These are phyloP conservation scores for Autographa pulchrina DNA, from an alignment of 2,888 invertebrate genomes.

Conservation along the genomic window DNA sequence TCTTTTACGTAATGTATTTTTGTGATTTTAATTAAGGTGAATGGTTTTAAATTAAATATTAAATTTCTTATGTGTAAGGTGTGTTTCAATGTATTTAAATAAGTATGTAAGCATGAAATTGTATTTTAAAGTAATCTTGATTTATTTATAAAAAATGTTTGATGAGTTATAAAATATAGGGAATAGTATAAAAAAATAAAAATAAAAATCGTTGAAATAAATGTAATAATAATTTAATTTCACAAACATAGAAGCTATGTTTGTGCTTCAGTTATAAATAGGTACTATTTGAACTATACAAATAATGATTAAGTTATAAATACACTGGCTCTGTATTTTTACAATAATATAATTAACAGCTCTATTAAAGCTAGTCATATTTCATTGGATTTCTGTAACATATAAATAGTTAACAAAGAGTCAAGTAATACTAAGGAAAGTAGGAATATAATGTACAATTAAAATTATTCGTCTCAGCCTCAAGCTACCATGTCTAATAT, in stretches of 20 bases:
- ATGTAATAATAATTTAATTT: slow-evolving; percentile 88
- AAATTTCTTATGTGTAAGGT: too few relatives aligned
- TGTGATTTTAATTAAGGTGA: too few relatives aligned
- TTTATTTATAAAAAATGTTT: background rate
- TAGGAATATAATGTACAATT: slow-evolving; percentile 84
- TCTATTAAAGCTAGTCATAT: slow-evolving; percentile 86
- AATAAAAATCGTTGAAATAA: slow-evolving; percentile 65
- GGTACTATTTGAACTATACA: slow-evolving; percentile 87
- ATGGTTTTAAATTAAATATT: too few relatives aligned
- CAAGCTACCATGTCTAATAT: slow-evolving; percentile 64
- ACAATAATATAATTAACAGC: slow-evolving; percentile 87
- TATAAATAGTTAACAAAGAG: slow-evolving; percentile 89
- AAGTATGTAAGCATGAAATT: too few relatives aligned
- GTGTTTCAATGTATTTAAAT: too few relatives aligned
- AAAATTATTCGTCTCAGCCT: slow-evolving; percentile 75
- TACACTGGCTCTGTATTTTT: slow-evolving; percentile 88
- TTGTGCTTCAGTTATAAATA: slow-evolving; percentile 83
- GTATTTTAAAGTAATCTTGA: too few relatives aligned
- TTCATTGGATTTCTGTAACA: slow-evolving; percentile 86
- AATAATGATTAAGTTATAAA: slow-evolving; percentile 88
- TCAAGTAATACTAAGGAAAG: slow-evolving; percentile 83
- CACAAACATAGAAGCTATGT: slow-evolving; percentile 83
- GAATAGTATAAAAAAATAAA: slow-evolving; percentile 26
- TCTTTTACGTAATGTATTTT: background rate
- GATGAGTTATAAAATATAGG: background rate